Evolutionary conservation across 2,797 vertebrate genomes (phyloP).

Genomic region (Parauchenoglanis punctatus): DNA sequence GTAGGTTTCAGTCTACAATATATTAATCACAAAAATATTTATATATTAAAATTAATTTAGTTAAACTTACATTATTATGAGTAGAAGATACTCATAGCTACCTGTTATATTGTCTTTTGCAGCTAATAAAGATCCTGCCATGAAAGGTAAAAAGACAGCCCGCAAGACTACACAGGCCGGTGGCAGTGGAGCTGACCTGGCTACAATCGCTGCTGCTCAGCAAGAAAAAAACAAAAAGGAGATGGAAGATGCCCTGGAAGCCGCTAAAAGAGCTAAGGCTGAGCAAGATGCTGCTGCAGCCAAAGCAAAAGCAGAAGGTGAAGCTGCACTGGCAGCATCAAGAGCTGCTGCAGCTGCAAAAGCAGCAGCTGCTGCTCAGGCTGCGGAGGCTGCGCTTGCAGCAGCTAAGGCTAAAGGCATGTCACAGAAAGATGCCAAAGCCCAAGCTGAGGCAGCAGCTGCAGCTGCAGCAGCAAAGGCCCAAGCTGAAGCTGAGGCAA

Average conservation of each 20-base stretch:
- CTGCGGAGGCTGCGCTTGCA: constrained; percentile 34
- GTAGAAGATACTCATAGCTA: background rate
- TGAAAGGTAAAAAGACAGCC: constrained; percentile 69
- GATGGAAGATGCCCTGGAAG: constrained; percentile 66
- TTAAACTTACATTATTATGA: background rate
- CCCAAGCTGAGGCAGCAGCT: constrained; percentile 55
- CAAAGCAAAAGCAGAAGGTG: constrained; percentile 55
- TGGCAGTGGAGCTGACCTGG: constrained; percentile 63
- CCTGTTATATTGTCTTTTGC: constrained; percentile 8
- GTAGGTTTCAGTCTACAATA: constrained; percentile 68
- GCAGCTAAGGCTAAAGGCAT: constrained; percentile 48
- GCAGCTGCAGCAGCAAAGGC: constrained; percentile 56
- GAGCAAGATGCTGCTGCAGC: constrained; percentile 66
- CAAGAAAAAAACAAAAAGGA: constrained; percentile 72
- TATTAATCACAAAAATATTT: background rate
- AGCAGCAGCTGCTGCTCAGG: constrained; percentile 41
- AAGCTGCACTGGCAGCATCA: constrained; percentile 60
- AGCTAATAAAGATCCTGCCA: constrained; percentile 69
- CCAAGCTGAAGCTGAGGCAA: constrained; percentile 50
- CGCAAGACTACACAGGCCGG: constrained; percentile 74
- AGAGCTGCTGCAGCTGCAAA: constrained; percentile 27
- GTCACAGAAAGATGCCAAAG: constrained; percentile 59
- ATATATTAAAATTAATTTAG: background rate
- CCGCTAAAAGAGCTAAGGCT: constrained; percentile 66
- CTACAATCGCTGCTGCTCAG: constrained; percentile 74